Conservation (phyloP, 2,888 invertebrate species). For the Drosophila nr. medialis region DNA sequence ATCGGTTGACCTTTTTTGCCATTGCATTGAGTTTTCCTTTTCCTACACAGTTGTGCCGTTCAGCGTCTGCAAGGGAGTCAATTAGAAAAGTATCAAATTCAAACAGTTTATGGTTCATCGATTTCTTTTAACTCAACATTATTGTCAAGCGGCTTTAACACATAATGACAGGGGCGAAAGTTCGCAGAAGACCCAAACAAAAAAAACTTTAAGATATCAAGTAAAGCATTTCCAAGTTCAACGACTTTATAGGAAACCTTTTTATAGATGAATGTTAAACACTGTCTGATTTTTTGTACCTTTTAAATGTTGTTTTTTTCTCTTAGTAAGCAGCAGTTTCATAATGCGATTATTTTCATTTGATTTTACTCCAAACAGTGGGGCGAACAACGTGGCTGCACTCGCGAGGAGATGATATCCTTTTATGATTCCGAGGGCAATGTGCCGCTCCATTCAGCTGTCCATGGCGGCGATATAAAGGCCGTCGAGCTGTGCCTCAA, state of each 20-base stretch:
- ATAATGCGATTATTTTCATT: neutral
- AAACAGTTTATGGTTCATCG: constrained; percentile 20
- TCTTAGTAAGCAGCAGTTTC: neutral
- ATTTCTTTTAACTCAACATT: constrained; percentile 20
- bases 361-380: constrained; percentile 87
- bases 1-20: constrained; percentile 51
- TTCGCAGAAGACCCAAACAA: constrained; percentile 3
- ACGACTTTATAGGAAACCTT: constrained; percentile 29
- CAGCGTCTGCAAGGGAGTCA: constrained; percentile 38
- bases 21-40: constrained; percentile 26
- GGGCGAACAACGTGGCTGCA: constrained; percentile 92
- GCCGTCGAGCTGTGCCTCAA: constrained; percentile 94
- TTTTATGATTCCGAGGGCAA: constrained; percentile 95
- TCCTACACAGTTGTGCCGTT: constrained; percentile 23
- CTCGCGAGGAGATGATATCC: constrained; percentile 92
- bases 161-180: constrained; percentile 17
- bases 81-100: constrained; percentile 67
- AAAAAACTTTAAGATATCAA: constrained; percentile 43
- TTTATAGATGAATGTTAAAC: neutral
- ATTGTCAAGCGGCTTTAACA: constrained; percentile 16
- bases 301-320: neutral
- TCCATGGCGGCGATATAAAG: constrained; percentile 90
- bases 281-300: neutral
- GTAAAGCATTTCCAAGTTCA: constrained; percentile 45
- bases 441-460: constrained; percentile 89